Evolutionary conservation across 2,113 vertebrate genomes (phyloP), one percentile per base, ranked within the genome.

Genomic region (Hippopotamus amphibius): DNA sequence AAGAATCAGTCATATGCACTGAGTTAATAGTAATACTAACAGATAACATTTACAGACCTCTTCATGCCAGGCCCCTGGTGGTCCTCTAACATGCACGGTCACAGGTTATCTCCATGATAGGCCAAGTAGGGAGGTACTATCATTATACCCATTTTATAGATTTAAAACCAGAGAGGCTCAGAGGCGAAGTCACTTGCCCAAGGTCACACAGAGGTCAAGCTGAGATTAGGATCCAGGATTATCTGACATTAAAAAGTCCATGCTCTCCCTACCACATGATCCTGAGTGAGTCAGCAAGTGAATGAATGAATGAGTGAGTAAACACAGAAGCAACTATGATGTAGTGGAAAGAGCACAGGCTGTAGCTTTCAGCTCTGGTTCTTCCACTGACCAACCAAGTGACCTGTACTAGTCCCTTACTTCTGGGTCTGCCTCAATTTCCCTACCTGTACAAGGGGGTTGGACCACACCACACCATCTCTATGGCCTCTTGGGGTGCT

Each of bases 351-450:
- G 50, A 83, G 11, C 30, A 7, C 41, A 8, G 19, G 11, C 17
- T 19, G 26, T 19, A 26, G n/a, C 26, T 69, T 83, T 41, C 13
- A 48, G 74, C 28, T 57, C 55, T 43, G 4, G 33, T 57, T 90
- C 21, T 79, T 66, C 33, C 63, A 37, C 63, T 50, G 65, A 79
- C 61, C 22, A 57, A 48, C 37, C 41, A 93, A n/a, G 15, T 41
- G 53, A 84, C n/a, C 74, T 22, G 8, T 22, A 24, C 33, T 79
- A 43, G 76, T 12, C 68, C 21, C 41, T 88, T 48, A 61, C 24
- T n/a, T 95, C 11, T 22, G 30, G 41, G 55, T 30, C 72, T 71
- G 79, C 83, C 95, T 96, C 43, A 43, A 66, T 91, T 97, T 95
- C 95, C 72, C 66, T 72, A 72, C 13, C 55, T 84, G 2, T 10